These are phyloP conservation scores for Phortica variegata DNA, from an alignment of 1,140 invertebrate genomes.

Conservation along the genomic window DNA sequence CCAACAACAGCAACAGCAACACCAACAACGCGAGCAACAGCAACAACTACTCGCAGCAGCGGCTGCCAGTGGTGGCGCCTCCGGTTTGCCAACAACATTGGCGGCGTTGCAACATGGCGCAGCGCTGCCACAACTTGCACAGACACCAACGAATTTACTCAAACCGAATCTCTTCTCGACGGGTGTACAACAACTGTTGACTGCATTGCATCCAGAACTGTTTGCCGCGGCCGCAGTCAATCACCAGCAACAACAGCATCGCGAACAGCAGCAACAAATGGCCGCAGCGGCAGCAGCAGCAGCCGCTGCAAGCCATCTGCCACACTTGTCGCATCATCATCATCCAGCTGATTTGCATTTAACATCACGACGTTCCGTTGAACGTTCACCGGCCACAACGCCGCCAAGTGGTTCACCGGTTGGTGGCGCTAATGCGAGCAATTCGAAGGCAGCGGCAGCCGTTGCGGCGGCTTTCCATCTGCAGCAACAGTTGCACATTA, in stretches of 20 bases:
- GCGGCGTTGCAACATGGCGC: constrained; percentile 38
- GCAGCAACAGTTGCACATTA: constrained; percentile 50
- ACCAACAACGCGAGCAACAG: constrained; percentile 15
- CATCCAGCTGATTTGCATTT: constrained; percentile 28
- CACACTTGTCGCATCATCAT: constrained; percentile 23
- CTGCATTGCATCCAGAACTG: constrained; percentile 49
- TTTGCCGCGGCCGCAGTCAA: constrained; percentile 50
- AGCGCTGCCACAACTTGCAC: constrained; percentile 42
- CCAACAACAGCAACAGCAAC: constrained; percentile 33
- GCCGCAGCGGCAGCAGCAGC: constrained; percentile 19
- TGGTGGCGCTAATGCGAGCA: constrained; percentile 25
- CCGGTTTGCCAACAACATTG: constrained; percentile 28
- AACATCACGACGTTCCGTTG: constrained; percentile 28
- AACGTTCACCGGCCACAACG: constrained; percentile 25
- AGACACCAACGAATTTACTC: constrained; percentile 52
- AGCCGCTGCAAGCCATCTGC: constrained; percentile 27
- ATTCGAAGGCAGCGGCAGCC: constrained; percentile 21
- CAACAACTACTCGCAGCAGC: constrained; percentile 25
- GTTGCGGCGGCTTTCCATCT: constrained; percentile 40
- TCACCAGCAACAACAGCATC: constrained; percentile 48
- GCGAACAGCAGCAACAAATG: constrained; percentile 23
- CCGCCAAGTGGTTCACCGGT: constrained; percentile 31
- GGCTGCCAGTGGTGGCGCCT: too few relatives aligned
- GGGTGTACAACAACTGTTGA: constrained; percentile 52
- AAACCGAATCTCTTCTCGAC: constrained; percentile 53